Evolutionary conservation across 2,888 invertebrate species (phyloP).

Genomic region (Zootermopsis nevadensis): DNA sequence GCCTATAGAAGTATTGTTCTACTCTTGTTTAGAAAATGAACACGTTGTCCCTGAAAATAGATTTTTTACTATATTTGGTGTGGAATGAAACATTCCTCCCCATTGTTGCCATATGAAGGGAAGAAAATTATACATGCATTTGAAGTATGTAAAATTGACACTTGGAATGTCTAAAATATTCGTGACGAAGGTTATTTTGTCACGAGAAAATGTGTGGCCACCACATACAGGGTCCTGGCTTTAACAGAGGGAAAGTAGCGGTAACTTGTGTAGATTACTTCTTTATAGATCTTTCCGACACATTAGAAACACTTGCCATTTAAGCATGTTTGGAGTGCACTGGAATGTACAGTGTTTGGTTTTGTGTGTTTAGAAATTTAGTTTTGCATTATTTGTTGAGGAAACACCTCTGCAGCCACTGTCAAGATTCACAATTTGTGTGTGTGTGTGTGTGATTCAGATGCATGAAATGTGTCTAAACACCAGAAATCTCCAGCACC

Average conservation of each 20-base stretch:
- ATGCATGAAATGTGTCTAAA: neutral
- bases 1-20: constrained; percentile 41
- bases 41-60: neutral
- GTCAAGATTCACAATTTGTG: constrained; percentile 16
- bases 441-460: neutral
- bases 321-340: constrained; percentile 18
- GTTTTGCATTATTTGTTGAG: constrained; percentile 22
- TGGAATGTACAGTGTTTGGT: constrained; percentile 28
- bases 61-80: constrained; percentile 33
- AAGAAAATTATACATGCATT: constrained; percentile 24
- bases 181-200: constrained; percentile 29
- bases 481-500: neutral
- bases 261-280: constrained; percentile 8
- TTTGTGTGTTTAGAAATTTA: constrained; percentile 24
- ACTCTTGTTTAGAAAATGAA: constrained; percentile 6
- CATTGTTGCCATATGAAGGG: constrained; percentile 27
- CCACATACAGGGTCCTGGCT: constrained; percentile 50
- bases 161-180: constrained; percentile 28
- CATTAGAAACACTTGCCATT: constrained; percentile 29
- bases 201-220: constrained; percentile 37
- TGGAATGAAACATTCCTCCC: constrained; percentile 40
- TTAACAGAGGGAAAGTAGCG: constrained; percentile 36
- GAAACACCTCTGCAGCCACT: constrained; percentile 35
- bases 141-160: constrained; percentile 34
- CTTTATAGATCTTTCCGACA: constrained; percentile 2